Evolutionary conservation across 1,140 invertebrate species (phyloP), one percentile per base, ranked within the genome.

Genomic region (Pomacea maculata): DNA sequence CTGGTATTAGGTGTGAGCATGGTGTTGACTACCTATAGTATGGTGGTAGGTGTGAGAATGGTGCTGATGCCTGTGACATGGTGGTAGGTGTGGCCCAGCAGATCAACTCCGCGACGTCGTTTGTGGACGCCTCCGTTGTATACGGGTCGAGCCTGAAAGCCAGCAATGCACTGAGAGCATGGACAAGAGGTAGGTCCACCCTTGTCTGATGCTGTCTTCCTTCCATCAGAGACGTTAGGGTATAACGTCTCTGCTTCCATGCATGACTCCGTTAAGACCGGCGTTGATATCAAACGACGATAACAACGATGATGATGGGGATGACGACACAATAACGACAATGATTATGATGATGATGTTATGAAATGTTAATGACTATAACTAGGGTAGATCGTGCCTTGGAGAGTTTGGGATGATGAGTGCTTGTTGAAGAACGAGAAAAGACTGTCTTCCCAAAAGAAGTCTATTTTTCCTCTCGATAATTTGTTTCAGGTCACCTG

Each of bases 31-130:
- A 45, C 34, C 34, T 45, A 45, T 45, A 2, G 34, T 45, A 45
- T 45, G 34, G 34, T 45, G 2, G 34, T 45, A 45, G 34, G 6
- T 45, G 34, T 45, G 34, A 45, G 34, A 45, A 45, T 45, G 34
- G 34, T 45, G 34, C 34, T 45, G 34, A 45, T 45, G 34, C 34
- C 34, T 45, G 34, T 45, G 34, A 45, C 34, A 70, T 70, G 5
- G 21, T n/a, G 83, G 96, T 96, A 92, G 93, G 94, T 15, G 95
- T 83, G 54, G 88, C 94, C 76, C 93, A 94, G 82, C 89, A 97
- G 94, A 85, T 97, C 52, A 95, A 95, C 12, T 93, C 93, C n/a
- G 95, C 97, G 0, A 97, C 96, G 15, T 94, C 95, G 5, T 97
- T 93, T 86, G 91, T 98, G 92, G 97, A 98, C 88, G 92, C 95